Conservation (phyloP, 1,140 invertebrate species). For the Trachymyrmex cornetzi region DNA sequence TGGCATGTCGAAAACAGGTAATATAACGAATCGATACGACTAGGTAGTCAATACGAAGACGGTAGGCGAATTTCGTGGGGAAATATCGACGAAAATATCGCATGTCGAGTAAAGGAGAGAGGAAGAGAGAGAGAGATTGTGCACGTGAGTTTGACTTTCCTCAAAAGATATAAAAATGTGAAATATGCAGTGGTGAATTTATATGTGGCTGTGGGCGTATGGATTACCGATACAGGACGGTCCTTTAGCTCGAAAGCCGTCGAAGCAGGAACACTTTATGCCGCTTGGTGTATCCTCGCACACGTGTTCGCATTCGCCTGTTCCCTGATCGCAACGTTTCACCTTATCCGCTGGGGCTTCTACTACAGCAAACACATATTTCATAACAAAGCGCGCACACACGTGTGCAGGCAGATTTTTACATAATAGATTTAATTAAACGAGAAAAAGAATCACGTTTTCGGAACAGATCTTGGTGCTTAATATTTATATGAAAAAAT, state of each 20-base stretch:
- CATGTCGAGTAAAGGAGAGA: slow-evolving; percentile 7
- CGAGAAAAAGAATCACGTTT: no score
- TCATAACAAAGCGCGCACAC: background rate
- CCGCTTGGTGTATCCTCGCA: slow-evolving; percentile 83
- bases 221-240: slow-evolving; percentile 85
- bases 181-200: background rate
- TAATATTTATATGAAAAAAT: no score
- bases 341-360: slow-evolving; percentile 62
- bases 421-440: background rate
- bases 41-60: background rate
- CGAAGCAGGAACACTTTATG: slow-evolving; percentile 85
- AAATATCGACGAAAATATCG: slow-evolving; percentile 24
- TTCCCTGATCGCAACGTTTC: slow-evolving; percentile 81
- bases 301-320: slow-evolving; percentile 85
- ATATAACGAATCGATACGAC: slow-evolving; percentile 23
- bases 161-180: slow-evolving; percentile 20
- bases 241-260: slow-evolving; percentile 86
- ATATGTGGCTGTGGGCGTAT: background rate
- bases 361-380: background rate
- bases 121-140: background rate
- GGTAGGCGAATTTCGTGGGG: slow-evolving; percentile 14
- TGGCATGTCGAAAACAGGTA: slow-evolving; percentile 3
- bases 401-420: background rate
- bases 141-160: slow-evolving; percentile 14
- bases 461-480: no score